These are phyloP conservation scores for Shargacucullia verbasci DNA, from an alignment of 2,888 invertebrate species.

Conservation along the genomic window DNA sequence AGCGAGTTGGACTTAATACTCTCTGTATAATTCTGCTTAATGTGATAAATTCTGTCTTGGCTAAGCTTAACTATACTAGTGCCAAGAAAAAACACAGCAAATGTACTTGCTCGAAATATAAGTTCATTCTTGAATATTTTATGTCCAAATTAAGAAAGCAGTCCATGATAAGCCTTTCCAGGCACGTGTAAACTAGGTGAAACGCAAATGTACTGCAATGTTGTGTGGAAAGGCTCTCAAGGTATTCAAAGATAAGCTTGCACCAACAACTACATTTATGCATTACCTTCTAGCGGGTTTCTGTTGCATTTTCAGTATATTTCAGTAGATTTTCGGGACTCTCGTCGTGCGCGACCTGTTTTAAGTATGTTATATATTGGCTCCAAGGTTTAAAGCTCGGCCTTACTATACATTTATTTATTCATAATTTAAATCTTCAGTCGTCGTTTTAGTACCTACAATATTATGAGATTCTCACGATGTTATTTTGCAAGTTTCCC, in stretches of 20 bases:
- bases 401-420: no score
- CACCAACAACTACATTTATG: conserved; percentile 25
- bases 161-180: conserved; percentile 12
- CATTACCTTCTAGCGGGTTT: conserved; percentile 20
- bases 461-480: no score
- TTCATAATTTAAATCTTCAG: no score
- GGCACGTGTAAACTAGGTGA: conserved; percentile 6
- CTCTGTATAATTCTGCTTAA: no score
- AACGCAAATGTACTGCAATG: background rate
- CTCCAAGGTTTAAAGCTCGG: conserved; percentile 6
- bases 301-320: conserved; percentile 24
- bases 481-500: no score
- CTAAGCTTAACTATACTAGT: conserved; percentile 28
- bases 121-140: conserved; percentile 8
- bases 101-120: conserved; percentile 4
- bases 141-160: conserved; percentile 24
- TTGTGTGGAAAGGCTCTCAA: conserved; percentile 1
- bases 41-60: conserved; percentile 7
- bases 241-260: conserved; percentile 15
- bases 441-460: no score
- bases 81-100: conserved; percentile 34
- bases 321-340: conserved; percentile 30
- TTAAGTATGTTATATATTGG: conserved; percentile 13
- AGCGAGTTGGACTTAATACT: no score
- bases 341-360: conserved; percentile 11